Base-by-base conservation (phyloP, 2,797 vertebrate genomes). In the Pogonophryne albipinna region DNA sequence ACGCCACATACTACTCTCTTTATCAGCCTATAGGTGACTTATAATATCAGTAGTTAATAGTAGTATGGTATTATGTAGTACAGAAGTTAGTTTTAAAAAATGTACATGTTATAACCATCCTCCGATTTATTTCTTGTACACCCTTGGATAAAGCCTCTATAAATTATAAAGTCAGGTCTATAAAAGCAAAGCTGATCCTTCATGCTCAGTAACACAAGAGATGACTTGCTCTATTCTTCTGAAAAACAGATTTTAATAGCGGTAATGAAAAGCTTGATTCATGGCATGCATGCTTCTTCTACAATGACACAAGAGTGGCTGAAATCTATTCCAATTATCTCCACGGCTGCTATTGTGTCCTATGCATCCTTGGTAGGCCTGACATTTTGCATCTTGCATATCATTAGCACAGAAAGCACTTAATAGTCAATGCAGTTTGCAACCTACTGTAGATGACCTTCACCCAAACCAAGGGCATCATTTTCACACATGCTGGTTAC, bases 311-410 rank as follows among this genome's bases (percentile, higher is more conserved):
- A 38, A 44, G 34, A 74, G 62, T 19, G 53, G 44, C n/a, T 70
- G 9, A 69, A 68, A 84, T 61, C 34, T 19, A 67, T 71, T 78
- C 56, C 55, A 78, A 55, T 83, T 68, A 69, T 71, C 44, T 65
- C 45, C 47, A 44, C 49, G 64, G 69, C 59, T 72, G 45, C 53
- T 62, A 27, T n/a, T 44, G 38, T 81, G 79, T 76, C 86, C 76
- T 75, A 74, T 66, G 50, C 82, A 87, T 80, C 89, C 86, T 91
- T 87, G 84, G 59, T 45, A 41, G 67, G 52, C 11, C 73, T 71
- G 60, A 71, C 85, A 8, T 63, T 91, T 84, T 89, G 79, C 92
- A 89, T 86, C 78, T 85, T 85, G 87, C 82, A 90, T 88, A 72
- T 92, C 84, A 92, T 92, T 91, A 91, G 76, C 59, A 78, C 49